Evolutionary conservation across 1,140 invertebrate species (phyloP), one percentile per base, ranked within the genome.

Genomic region (Aleiodes sp.): DNA sequence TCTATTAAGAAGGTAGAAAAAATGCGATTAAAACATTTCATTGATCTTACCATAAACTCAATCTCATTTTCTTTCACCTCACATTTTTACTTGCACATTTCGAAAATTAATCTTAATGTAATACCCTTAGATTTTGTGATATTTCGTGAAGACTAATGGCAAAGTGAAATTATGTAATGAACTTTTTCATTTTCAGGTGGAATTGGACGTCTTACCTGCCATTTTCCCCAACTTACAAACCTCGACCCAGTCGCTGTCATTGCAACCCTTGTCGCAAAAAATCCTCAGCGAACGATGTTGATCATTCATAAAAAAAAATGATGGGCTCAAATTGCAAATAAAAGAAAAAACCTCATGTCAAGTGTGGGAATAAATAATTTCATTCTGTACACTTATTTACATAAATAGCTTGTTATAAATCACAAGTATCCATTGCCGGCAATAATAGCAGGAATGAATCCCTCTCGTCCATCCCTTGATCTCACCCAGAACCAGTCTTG

Each of bases 371-470:
- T 65, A 65, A 65, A 52, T 65, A 65, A 64, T 12, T 65, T 8
- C 12, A 28, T n/a, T 65, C 26, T 65, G 39, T 65, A 65, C 41
- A 65, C 14, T 35, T 28, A 46, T 46, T 31, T 52, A 65, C 39
- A 65, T n/a, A 24, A 56, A n/a, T n/a, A n/a, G n/a, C n/a, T 56
- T 16, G 1, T 39, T 4, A 35, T 67, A 56, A 31, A 68, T 88
- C 86, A 93, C 73, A 93, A 86, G 77, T 91, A 93, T 12, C 92
- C 91, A 82, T 93, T 89, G 10, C 91, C 92, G 43, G 92, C 91
- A 24, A 93, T 87, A 16, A 87, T 88, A n/a, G 92, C 91, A 1
- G 93, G 93, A 69, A 94, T 94, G 68, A 92, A 93, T 39, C 92
- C 92, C 74, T 93, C 91, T 46, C 80, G 86, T 0, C 92, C 92